Conservation (phyloP, 2,797 vertebrate genomes). For the Falco biarmicus region DNA sequence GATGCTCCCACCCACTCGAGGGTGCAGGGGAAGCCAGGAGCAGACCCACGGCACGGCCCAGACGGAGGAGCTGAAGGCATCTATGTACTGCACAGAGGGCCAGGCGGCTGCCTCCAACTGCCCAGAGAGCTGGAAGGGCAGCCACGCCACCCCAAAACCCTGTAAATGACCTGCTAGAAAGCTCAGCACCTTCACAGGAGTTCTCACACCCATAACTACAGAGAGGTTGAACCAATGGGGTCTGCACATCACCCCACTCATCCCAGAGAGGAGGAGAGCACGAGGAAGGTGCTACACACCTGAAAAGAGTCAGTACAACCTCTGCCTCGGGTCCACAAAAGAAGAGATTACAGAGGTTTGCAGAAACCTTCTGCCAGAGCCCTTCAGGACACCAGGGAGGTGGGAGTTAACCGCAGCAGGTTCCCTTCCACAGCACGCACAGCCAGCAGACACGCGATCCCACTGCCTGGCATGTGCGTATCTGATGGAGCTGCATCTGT, state of each 20-base stretch:
- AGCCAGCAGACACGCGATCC: neutral
- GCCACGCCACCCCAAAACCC: neutral
- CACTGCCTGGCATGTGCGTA: fast-evolving
- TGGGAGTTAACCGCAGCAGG: neutral
- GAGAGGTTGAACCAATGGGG: fast-evolving
- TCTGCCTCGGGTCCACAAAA: neutral
- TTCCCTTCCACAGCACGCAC: neutral
- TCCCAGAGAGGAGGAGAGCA: neutral
- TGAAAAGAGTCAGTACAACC: neutral
- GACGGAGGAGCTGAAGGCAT: neutral
- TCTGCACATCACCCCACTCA: neutral
- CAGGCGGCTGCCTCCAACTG: neutral
- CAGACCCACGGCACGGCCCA: neutral
- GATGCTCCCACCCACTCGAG: neutral
- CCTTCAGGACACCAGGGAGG: neutral
- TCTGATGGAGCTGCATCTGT: slow-evolving; percentile 24
- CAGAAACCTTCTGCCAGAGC: neutral
- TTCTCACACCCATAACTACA: neutral
- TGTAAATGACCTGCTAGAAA: neutral
- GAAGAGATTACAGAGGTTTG: neutral
- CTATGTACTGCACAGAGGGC: fast-evolving
- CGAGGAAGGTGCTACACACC: neutral
- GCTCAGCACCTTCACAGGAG: neutral
- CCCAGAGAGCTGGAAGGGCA: neutral
- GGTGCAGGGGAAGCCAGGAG: neutral